phyloP scores from a whole-genome alignment of 2,888 invertebrate species.

The Meghimatium bilineatum region DNA sequence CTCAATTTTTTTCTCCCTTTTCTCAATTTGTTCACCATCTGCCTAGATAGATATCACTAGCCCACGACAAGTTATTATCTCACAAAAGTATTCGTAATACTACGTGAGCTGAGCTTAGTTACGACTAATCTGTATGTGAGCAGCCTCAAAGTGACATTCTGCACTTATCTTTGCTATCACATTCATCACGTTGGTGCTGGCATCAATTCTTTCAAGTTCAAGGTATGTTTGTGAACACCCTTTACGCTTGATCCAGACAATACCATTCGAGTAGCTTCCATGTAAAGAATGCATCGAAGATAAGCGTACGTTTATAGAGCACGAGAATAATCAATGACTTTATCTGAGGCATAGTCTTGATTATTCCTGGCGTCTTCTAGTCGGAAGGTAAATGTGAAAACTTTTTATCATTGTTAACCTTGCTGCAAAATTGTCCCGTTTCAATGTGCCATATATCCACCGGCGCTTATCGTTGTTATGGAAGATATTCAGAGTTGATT shows the following conservation, averaged over 20 bases:
- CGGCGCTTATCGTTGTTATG: too few species aligned
- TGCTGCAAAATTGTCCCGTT: not conserved
- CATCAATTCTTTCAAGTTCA: not conserved
- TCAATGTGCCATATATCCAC: too few species aligned
- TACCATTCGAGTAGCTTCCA: not conserved
- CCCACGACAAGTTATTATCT: too few species aligned
- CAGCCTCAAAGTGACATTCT: slow-evolving; percentile 7
- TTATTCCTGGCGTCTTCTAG: not conserved
- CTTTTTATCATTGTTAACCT: not conserved
- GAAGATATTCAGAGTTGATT: too few species aligned
- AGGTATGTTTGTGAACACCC: not conserved
- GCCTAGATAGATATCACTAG: too few species aligned
- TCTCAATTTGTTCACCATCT: not conserved
- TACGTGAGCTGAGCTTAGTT: not conserved
- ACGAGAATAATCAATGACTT: not conserved
- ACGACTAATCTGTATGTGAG: not conserved
- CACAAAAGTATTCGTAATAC: too few species aligned
- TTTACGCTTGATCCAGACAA: not conserved
- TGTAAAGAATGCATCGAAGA: not conserved
- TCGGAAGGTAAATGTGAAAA: not conserved
- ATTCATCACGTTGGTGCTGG: slow-evolving; percentile 15
- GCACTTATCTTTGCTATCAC: not conserved
- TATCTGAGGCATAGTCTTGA: not conserved
- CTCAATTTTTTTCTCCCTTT: not conserved
- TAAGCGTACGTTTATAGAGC: not conserved